Percentiles rank a stretch among this genome's conserved stretches.
Conservation (phyloP, 2,888 invertebrate genomes). For the Mimumesa dahlbomi region DNA sequence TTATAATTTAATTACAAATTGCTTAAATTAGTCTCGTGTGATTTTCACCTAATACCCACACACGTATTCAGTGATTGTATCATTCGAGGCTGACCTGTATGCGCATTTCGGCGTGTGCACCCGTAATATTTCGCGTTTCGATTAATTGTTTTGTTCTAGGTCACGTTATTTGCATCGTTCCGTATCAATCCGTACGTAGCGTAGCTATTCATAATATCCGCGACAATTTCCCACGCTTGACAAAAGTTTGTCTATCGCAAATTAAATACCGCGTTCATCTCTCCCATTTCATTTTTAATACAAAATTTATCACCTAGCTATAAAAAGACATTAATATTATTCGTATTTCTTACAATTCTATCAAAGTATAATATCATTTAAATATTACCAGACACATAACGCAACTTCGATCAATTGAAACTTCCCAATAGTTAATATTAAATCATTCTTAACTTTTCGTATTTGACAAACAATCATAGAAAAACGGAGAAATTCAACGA, state of each 20-base stretch:
- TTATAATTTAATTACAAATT: constrained; percentile 1
- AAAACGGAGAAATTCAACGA: too few relatives aligned
- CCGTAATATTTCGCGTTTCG: constrained; percentile 31
- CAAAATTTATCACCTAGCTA: background rate
- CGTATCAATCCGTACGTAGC: constrained; percentile 13
- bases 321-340: background rate
- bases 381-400: too few relatives aligned
- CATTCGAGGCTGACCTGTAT: background rate
- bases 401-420: too few relatives aligned
- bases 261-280: constrained; percentile 13
- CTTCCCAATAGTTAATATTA: too few relatives aligned
- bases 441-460: too few relatives aligned
- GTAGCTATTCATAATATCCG: background rate
- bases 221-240: constrained; percentile 7
- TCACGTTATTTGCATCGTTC: constrained; percentile 19
- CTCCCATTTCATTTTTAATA: too few relatives aligned
- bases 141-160: constrained; percentile 28
- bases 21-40: constrained; percentile 1
- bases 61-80: background rate
- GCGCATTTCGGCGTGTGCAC: constrained; percentile 10
- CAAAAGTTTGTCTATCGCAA: constrained; percentile 14
- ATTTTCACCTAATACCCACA: constrained; percentile 11
- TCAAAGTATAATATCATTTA: too few relatives aligned
- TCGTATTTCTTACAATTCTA: too few relatives aligned
- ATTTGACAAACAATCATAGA: too few relatives aligned